Percentiles rank a stretch among this genome's conserved stretches.
phyloP scores from a whole-genome alignment of 2,888 invertebrate genomes.

The Microctonus hyperodae region DNA sequence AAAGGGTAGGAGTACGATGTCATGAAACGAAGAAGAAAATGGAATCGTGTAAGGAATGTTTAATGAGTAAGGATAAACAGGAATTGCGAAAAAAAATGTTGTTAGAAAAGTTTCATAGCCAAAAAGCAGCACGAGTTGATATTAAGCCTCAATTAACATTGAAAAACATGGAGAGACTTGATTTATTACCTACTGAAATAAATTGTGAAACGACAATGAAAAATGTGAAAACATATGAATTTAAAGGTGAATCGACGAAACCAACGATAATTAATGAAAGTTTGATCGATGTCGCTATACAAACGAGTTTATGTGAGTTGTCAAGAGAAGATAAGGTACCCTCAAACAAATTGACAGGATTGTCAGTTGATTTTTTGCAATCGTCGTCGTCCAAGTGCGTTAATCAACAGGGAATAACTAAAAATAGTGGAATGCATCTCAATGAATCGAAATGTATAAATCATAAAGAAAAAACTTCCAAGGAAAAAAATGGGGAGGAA shows the following conservation, averaged over 20 bases:
- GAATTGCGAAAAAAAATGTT: background rate
- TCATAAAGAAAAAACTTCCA: slow-evolving; percentile 12
- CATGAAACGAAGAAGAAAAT: background rate
- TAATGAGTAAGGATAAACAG: background rate
- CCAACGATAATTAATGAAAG: slow-evolving; percentile 1
- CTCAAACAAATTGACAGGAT: background rate
- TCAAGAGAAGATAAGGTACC: background rate
- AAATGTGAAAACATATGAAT: slow-evolving; percentile 35
- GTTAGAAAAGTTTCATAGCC: slow-evolving; percentile 12
- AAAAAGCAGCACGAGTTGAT: slow-evolving; percentile 40
- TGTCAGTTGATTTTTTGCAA: background rate
- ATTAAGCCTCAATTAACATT: slow-evolving; percentile 38
- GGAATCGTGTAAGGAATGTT: slow-evolving; percentile 14
- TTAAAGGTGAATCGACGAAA: slow-evolving; percentile 34
- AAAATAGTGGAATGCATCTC: background rate
- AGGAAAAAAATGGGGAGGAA: slow-evolving; percentile 16
- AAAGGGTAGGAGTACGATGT: background rate
- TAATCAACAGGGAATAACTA: background rate
- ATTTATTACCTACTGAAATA: slow-evolving; percentile 37
- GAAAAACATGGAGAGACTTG: slow-evolving; percentile 36
- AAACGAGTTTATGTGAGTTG: slow-evolving; percentile 19
- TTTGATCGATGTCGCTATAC: slow-evolving; percentile 16
- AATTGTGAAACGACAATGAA: background rate
- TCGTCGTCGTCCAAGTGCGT: background rate
- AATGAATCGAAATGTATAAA: slow-evolving; percentile 23